Evolutionary conservation across 2,797 vertebrate species (phyloP), one percentile per base, ranked within the genome.

Genomic region (Novumbra hubbsi): DNA sequence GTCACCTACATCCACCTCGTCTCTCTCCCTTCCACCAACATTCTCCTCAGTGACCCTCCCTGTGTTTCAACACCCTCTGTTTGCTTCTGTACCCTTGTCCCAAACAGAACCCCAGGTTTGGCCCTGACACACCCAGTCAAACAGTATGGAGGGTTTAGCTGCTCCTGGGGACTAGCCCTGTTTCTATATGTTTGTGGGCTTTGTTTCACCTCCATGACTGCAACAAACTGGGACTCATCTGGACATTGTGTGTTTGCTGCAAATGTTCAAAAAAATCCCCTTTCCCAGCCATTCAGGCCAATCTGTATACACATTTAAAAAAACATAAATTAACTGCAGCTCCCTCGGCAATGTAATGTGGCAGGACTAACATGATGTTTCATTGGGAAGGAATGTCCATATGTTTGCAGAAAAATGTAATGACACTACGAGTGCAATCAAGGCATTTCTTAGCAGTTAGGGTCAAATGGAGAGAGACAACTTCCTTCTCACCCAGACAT

Each of bases 31-130:
- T 5, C 30, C 71, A 38, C 65, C 19, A 11, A 0, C 19, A 45
- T 38, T 68, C 7, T 45, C 3, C 19, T 5, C 34, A 0, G 41
- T 5, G 2, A n/a, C 9, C 74, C 32, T 88, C 50, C 24, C 27
- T 68, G 66, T 85, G 76, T 45, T 75, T 80, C 88, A 91, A 90
- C 88, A 87, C 75, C 70, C 78, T 86, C 72, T 34, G 3, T 84
- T 87, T 87, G 84, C 79, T 73, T 76, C 70, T 87, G 67, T 73
- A 77, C 84, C 76, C 74, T 14, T 63, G 78, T 48, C 48, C 21
- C 83, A 80, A 81, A 73, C 78, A 73, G 70, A 76, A 81, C 79
- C 82, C 64, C 81, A 74, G 74, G 72, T 21, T 72, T 78, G 80
- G 80, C 72, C 62, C 70, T 68, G 70, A 73, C 60, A 73, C 60